These are phyloP conservation scores for Numenius phaeopus DNA, from an alignment of 2,797 vertebrate genomes.

Conservation along the genomic window DNA sequence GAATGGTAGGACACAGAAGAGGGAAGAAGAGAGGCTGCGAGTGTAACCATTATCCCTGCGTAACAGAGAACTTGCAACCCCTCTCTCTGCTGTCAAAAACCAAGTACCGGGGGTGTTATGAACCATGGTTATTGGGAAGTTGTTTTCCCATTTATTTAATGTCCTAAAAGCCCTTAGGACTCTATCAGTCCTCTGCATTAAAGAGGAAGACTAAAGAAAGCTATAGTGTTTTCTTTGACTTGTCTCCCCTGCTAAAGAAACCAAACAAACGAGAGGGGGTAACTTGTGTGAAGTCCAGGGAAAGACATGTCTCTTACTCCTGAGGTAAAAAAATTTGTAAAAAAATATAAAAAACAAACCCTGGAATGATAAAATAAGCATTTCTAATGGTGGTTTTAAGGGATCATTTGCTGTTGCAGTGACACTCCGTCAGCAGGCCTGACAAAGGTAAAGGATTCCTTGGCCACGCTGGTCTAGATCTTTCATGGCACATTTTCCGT, in stretches of 20 bases:
- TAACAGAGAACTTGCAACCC: not conserved
- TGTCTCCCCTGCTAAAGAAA: not conserved
- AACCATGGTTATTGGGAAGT: not conserved
- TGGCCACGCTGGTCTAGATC: not conserved
- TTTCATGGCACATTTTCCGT: not conserved
- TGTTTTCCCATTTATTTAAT: not conserved
- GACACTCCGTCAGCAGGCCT: not conserved
- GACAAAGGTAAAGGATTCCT: not conserved
- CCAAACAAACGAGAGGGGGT: not conserved
- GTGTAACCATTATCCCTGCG: not conserved
- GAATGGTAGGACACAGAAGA: not conserved
- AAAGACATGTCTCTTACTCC: accelerated
- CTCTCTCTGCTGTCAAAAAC: not conserved
- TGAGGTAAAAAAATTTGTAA: too few species aligned
- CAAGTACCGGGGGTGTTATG: accelerated
- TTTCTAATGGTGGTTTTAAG: not conserved
- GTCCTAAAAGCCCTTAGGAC: not conserved
- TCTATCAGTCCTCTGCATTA: not conserved
- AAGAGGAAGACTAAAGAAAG: not conserved
- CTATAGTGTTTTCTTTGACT: not conserved
- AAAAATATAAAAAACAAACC: not conserved
- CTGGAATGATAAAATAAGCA: not conserved
- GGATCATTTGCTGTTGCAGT: not conserved
- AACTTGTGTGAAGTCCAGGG: not conserved
- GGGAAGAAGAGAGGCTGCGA: not conserved